phyloP scores from a whole-genome alignment of 2,113 vertebrate species.

The Erythrolamprus reginae region DNA sequence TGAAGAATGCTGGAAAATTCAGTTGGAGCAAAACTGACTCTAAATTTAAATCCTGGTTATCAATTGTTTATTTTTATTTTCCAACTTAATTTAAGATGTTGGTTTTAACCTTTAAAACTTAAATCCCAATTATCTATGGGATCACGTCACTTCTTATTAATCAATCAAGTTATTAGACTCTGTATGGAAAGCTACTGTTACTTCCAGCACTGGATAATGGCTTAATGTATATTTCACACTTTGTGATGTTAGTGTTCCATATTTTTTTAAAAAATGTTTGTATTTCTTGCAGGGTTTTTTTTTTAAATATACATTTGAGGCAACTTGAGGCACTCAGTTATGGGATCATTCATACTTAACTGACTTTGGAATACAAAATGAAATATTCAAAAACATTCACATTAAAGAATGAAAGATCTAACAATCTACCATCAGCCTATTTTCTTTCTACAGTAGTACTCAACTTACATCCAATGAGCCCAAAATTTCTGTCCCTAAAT shows the following conservation, averaged over 20 bases:
- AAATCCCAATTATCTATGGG: not conserved
- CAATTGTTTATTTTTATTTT: not conserved
- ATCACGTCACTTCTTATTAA: not conserved
- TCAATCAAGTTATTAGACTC: not conserved
- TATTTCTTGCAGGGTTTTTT: not conserved
- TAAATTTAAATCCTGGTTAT: not conserved
- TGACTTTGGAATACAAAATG: conserved; percentile 33
- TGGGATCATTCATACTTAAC: not conserved
- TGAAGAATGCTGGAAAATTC: not conserved
- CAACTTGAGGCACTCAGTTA: not conserved
- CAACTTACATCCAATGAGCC: not conserved
- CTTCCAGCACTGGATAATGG: not conserved
- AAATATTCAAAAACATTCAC: conserved; percentile 44
- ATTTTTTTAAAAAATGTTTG: not conserved
- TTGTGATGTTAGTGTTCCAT: not conserved
- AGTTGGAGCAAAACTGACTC: not conserved
- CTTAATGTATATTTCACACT: not conserved
- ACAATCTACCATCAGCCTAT: conserved; percentile 35
- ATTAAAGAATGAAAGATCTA: conserved; percentile 37
- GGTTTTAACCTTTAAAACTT: not conserved
- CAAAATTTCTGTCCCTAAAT: not conserved
- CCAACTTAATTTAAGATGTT: not conserved
- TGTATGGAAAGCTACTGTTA: not conserved
- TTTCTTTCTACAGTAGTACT: not conserved
- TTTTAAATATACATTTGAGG: not conserved